Conservation (phyloP, 1,140 invertebrate species). For the Cephus cinctus region DNA sequence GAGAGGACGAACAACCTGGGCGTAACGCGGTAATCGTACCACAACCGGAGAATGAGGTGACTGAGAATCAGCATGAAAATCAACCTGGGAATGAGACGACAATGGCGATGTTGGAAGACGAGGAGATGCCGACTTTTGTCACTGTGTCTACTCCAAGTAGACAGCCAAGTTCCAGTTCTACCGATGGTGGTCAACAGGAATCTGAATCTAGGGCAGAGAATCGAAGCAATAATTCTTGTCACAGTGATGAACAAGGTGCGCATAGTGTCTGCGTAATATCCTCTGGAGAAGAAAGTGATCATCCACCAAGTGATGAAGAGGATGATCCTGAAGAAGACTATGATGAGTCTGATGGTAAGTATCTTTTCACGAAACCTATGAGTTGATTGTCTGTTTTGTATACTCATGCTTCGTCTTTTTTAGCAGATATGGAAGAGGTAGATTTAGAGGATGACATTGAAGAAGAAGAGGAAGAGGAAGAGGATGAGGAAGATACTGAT, state of each 20-base stretch:
- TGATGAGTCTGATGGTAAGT: slow-evolving; percentile 15
- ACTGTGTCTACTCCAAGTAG: slow-evolving; percentile 23
- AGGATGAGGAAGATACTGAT: slow-evolving; percentile 26
- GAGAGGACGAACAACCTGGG: too few species aligned
- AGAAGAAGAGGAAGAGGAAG: slow-evolving; percentile 31
- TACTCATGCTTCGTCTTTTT: too few species aligned
- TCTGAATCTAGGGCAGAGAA: slow-evolving; percentile 12
- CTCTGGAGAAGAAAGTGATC: slow-evolving; percentile 23
- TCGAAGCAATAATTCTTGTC: slow-evolving; percentile 18
- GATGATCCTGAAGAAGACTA: slow-evolving; percentile 19
- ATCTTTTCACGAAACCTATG: neutral
- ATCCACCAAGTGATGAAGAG: slow-evolving; percentile 18
- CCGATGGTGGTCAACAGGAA: slow-evolving; percentile 17
- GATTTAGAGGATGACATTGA: slow-evolving; percentile 25
- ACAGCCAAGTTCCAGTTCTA: neutral
- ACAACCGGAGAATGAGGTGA: too few species aligned
- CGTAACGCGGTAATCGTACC: too few species aligned
- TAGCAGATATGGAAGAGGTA: slow-evolving; percentile 16
- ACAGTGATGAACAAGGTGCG: slow-evolving; percentile 29
- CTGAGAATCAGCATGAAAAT: too few species aligned
- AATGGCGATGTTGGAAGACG: slow-evolving; percentile 36
- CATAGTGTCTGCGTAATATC: slow-evolving; percentile 39
- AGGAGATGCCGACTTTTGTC: slow-evolving; percentile 46
- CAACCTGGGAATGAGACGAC: too few species aligned
- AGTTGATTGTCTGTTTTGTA: slow-evolving; percentile 8